phyloP scores from a whole-genome alignment of 1,140 invertebrate species.

The Piezodorus guildinii region DNA sequence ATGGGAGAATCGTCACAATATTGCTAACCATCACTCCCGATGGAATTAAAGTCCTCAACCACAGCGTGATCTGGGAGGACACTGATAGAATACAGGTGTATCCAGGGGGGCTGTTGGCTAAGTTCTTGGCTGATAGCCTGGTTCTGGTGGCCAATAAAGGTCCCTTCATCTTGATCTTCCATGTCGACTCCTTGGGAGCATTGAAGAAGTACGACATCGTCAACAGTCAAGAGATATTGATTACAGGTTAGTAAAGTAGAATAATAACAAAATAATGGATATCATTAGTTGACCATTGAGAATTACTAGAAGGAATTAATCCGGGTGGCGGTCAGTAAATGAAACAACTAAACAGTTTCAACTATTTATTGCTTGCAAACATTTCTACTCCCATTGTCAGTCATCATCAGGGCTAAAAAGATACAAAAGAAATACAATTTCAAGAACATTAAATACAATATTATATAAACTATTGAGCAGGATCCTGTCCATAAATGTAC shows the following conservation, averaged over 20 bases:
- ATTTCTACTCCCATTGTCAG: too few relatives aligned
- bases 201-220: not conserved
- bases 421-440: too few relatives aligned
- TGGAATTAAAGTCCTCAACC: not conserved
- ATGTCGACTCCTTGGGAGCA: not conserved
- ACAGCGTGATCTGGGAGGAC: not conserved
- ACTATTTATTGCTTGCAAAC: too few relatives aligned
- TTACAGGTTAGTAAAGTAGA: not conserved
- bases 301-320: not conserved
- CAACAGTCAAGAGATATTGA: not conserved
- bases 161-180: not conserved
- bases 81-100: constrained; percentile 2
- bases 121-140: not conserved
- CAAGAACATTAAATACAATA: too few relatives aligned
- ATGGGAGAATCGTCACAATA: not conserved
- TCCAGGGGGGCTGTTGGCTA: not conserved
- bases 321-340: too few relatives aligned
- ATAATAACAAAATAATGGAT: too few relatives aligned
- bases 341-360: too few relatives aligned
- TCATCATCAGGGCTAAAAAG: too few relatives aligned
- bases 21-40: not conserved
- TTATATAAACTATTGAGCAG: too few relatives aligned
- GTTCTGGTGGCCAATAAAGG: not conserved
- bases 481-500: too few relatives aligned
- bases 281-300: too few relatives aligned